Conservation (phyloP, 2,113 vertebrate species). For the Anseranas semipalmata region DNA sequence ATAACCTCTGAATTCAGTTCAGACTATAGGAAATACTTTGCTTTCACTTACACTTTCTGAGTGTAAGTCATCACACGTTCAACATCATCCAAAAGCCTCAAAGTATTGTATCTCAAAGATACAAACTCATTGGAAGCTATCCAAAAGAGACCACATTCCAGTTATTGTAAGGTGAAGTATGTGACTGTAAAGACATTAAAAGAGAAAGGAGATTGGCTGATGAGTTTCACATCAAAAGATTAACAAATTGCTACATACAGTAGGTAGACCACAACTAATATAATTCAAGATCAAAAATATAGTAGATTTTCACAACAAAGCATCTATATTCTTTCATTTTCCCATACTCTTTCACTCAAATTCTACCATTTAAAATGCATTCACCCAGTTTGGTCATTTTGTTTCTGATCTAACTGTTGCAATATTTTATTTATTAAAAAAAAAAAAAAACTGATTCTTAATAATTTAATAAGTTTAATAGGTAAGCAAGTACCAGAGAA, state of each 20-base stretch:
- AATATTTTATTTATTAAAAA: not conserved
- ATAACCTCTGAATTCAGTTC: not conserved
- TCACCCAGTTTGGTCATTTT: not conserved
- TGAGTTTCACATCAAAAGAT: not conserved
- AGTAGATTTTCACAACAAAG: not conserved
- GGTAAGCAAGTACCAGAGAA: not conserved
- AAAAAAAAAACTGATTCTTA: not conserved
- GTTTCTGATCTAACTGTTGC: not conserved
- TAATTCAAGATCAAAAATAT: not conserved
- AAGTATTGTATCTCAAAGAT: not conserved
- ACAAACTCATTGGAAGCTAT: not conserved
- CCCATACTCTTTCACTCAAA: not conserved
- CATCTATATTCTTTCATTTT: not conserved
- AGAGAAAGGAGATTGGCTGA: not conserved
- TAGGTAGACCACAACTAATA: not conserved
- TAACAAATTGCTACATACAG: not conserved
- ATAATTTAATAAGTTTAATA: not conserved
- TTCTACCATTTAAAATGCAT: not conserved
- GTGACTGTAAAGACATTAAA: not conserved
- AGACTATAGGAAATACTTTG: not conserved
- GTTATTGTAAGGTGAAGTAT: not conserved
- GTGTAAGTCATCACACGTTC: not conserved
- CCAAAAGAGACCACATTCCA: not conserved
- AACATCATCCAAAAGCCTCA: not conserved
- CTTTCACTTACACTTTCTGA: not conserved